Evolutionary conservation across 2,797 vertebrate genomes (phyloP), one percentile per base, ranked within the genome.

Genomic region (Poecilia picta): DNA sequence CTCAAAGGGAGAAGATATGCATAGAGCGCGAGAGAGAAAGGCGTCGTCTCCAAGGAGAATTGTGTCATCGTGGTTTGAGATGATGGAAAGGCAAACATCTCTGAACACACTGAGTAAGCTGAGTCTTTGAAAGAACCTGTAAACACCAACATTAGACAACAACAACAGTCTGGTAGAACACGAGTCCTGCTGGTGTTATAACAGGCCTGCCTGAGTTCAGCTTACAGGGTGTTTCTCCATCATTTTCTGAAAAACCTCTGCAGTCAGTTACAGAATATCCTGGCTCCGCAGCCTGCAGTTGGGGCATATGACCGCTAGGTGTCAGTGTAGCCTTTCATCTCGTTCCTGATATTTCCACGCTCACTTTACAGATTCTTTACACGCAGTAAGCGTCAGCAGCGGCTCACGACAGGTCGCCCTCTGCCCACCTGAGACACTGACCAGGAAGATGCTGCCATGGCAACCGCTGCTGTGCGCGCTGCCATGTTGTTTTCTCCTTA

Each of bases 361-460:
- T 70, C 18, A 11, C 20, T 39, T 20, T 49, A n/a, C 23, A 51
- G 23, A n/a, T 41, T 39, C 20, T 31, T 72, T 28, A n/a, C 6
- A 12, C 33, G 20, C 13, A 12, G 4, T n/a, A 13, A 31, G 68
- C 46, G 18, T 73, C 18, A 13, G 43, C 68, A 43, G 76, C 13
- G 39, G 72, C 28, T 66, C 64, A 25, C 18, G 66, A 81, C 2
- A 33, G 68, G 33, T 62, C 20, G n/a, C 70, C 64, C 43, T 5
- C 12, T 72, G 43, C 49, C 72, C 55, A 64, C 33, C 55, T n/a
- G n/a, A 62, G 76, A 74, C 74, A 72, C 74, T 84, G 88, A 85
- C 83, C 82, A 74, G 79, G 70, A 47, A 39, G 41, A 78, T 66
- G 91, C 91, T 91, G 88, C 89, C 83, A 88, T 51, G 79, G 91